Conservation (phyloP, 2,797 vertebrate genomes). For the Coregonus sp. region DNA sequence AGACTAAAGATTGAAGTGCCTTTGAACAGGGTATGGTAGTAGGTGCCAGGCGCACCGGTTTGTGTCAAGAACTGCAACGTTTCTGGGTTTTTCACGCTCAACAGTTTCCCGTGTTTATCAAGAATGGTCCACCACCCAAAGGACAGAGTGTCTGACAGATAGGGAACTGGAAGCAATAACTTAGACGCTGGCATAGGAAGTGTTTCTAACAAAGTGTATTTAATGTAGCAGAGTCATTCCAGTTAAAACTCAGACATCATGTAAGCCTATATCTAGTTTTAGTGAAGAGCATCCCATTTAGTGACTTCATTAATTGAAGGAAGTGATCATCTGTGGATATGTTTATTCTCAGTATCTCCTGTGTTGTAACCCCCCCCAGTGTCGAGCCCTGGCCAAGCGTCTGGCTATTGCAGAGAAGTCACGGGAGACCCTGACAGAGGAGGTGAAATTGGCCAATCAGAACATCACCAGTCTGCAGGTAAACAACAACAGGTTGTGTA, state of each 20-base stretch:
- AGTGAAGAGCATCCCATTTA: not conserved
- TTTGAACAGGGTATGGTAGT: no score
- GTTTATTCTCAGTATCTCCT: not conserved
- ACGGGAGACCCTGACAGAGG: constrained; percentile 83
- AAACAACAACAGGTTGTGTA: constrained; percentile 44
- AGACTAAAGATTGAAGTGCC: no score
- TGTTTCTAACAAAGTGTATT: not conserved
- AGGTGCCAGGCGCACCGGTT: no score
- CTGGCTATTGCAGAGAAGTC: constrained; percentile 90
- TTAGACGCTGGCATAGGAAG: not conserved
- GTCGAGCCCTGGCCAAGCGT: constrained; percentile 92
- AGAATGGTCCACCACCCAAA: no score
- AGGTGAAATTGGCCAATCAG: constrained; percentile 86
- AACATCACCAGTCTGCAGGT: constrained; percentile 94
- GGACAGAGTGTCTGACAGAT: not conserved
- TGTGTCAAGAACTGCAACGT: no score
- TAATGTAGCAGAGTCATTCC: not conserved
- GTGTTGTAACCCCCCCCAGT: constrained; percentile 69
- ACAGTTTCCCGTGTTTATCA: no score
- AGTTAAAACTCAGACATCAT: not conserved
- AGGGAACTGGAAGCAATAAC: no score
- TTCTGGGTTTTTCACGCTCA: no score
- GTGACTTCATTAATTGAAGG: not conserved
- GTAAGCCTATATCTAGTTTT: not conserved
- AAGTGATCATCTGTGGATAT: not conserved